A percentile compares a stretch with the other conserved stretches of the same genome.
These are phyloP conservation scores for Mohoua ochrocephala DNA, from an alignment of 2,113 vertebrate species.

Conservation along the genomic window DNA sequence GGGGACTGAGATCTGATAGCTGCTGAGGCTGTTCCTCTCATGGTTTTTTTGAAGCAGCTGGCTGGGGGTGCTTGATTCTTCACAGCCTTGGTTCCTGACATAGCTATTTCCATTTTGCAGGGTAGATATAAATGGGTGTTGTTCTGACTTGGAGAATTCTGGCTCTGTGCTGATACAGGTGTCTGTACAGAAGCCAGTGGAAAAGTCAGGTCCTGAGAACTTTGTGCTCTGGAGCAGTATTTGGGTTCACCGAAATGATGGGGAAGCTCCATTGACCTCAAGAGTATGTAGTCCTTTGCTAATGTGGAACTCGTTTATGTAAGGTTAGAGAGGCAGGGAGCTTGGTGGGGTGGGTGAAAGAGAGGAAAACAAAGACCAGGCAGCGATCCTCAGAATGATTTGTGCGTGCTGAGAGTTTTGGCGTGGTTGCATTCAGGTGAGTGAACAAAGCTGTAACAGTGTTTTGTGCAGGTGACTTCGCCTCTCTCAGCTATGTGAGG, in stretches of 20 bases:
- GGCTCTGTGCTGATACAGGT: neutral
- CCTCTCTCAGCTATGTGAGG: neutral
- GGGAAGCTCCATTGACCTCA: neutral
- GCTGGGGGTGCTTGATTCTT: neutral
- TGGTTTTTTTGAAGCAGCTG: neutral
- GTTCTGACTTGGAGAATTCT: neutral
- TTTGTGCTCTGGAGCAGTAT: neutral
- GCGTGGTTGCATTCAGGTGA: neutral
- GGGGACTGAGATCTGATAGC: neutral
- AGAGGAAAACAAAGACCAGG: neutral
- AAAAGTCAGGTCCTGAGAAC: neutral
- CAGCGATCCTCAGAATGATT: accelerated
- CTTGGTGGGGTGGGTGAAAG: neutral
- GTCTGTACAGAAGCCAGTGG: neutral
- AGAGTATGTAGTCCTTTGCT: neutral
- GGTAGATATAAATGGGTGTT: neutral
- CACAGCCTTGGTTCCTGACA: neutral
- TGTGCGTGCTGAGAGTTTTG: neutral
- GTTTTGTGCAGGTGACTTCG: neutral
- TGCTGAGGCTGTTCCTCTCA: neutral
- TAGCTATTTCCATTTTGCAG: neutral
- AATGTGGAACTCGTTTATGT: neutral
- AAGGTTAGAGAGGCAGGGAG: neutral
- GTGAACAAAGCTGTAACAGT: neutral
- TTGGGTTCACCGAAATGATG: neutral